These are phyloP conservation scores for Ariolimax columbianus DNA, from an alignment of 2,888 invertebrate species.

Conservation along the genomic window DNA sequence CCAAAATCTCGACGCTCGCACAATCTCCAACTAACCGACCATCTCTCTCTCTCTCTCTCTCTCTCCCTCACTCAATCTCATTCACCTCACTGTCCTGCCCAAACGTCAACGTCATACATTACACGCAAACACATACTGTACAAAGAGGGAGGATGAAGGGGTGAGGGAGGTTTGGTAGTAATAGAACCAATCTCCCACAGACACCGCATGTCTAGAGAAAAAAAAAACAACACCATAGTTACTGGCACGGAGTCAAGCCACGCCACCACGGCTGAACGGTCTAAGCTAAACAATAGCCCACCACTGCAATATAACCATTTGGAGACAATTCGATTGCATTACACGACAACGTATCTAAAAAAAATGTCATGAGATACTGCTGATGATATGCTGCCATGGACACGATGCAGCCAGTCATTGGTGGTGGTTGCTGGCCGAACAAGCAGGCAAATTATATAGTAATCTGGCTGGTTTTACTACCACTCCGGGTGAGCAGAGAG, in stretches of 20 bases:
- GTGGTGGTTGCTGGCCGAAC: too few species aligned
- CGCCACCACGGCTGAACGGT: background rate
- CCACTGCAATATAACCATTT: background rate
- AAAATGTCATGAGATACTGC: too few species aligned
- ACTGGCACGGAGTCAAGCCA: constrained; percentile 13
- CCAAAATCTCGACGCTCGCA: background rate
- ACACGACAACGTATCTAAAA: background rate
- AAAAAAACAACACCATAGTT: background rate
- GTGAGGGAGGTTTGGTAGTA: background rate
- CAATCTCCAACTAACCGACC: too few species aligned
- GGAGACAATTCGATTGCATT: constrained; percentile 8
- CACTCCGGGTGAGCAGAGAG: too few species aligned
- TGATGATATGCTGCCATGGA: background rate
- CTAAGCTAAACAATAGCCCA: background rate
- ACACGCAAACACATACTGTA: background rate
- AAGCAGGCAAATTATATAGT: too few species aligned
- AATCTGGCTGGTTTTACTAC: too few species aligned
- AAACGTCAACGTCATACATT: constrained; percentile 2
- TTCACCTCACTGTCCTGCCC: background rate
- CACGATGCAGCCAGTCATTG: too few species aligned
- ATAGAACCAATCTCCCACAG: background rate
- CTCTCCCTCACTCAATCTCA: background rate
- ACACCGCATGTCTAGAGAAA: background rate
- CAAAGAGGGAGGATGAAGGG: background rate
- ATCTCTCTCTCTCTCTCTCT: too few species aligned